Evolutionary conservation across 2,113 vertebrate species (phyloP), one percentile per base, ranked within the genome.

Genomic region (Erpornis zantholeuca): DNA sequence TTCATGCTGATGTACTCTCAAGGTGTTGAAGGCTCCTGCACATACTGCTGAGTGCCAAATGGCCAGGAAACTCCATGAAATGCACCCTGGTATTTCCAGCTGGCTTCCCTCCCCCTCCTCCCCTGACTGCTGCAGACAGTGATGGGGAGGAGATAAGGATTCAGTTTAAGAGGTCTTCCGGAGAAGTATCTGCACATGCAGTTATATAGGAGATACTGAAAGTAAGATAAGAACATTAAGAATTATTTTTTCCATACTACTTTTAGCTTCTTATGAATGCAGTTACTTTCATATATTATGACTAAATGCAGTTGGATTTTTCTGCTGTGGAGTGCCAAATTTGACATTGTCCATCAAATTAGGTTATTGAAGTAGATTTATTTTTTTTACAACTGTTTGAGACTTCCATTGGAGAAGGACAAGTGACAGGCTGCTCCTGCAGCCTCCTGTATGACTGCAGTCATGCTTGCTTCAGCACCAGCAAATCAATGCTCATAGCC

Each of bases 171-270:
- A 92, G 50, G 75, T 86, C 68, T 96, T 95, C 92, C 52, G n/a
- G 90, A 93, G 42, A 88, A 83, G 47, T 38, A 70, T 88, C 71
- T 90, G 44, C 38, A 54, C 33, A 69, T 68, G 16, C 56, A 91
- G 22, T 69, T 80, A 54, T 29, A 79, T 4, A 60, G 79, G n/a
- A 93, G 93, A 94, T 95, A 83, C 12, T 0, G 42, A 96, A 96
- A 90, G 47, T 68, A 47, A 96, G 95, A 97, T 96, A 96, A 96
- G 80, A 77, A 60, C n/a, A 12, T 69, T 59, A 66, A 97, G 78
- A 91, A 87, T 83, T 0, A 65, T 3, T 83, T 76, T 95, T 95
- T 96, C 93, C 92, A 73, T 31, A 35, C 28, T 68, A 44, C 33
- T 85, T 96, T 47, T 52, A 44, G 21, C 11, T 90, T 92, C 45